Evolutionary conservation across 2,113 vertebrate genomes (phyloP).

Genomic region (Artemisiospiza belli): DNA sequence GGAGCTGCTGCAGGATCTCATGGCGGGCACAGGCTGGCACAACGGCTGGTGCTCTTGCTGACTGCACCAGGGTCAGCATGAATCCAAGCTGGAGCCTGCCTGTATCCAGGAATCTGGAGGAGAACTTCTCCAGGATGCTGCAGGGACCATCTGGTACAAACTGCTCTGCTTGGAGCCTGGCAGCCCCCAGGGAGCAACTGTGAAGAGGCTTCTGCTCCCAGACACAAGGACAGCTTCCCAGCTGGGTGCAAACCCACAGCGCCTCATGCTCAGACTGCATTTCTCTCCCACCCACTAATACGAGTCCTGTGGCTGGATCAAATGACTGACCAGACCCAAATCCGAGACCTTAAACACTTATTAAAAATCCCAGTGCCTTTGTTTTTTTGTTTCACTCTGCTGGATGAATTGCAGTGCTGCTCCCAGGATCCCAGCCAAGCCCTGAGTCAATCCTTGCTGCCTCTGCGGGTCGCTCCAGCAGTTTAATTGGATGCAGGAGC

Average conservation of each 20-base stretch:
- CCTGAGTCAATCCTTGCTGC: conserved; percentile 17
- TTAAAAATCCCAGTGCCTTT: conserved; percentile 20
- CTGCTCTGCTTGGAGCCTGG: conserved; percentile 3
- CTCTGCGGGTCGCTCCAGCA: not conserved
- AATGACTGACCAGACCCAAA: conserved; percentile 33
- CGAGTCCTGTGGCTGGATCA: conserved; percentile 24
- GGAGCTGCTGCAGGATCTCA: not conserved
- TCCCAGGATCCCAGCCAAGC: conserved; percentile 29
- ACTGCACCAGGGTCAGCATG: not conserved
- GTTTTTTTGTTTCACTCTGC: conserved; percentile 1
- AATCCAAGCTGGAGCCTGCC: not conserved
- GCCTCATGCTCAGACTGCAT: not conserved
- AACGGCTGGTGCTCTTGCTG: not conserved
- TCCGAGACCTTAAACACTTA: conserved; percentile 35
- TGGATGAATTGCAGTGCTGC: not conserved
- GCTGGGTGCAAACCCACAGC: not conserved
- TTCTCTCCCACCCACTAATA: conserved; percentile 38
- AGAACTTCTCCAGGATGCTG: not conserved
- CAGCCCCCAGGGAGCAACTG: not conserved
- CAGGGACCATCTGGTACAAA: conserved; percentile 35
- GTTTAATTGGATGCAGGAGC: conserved; percentile 25
- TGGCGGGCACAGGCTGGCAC: not conserved
- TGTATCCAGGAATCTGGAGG: not conserved
- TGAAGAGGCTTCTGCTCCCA: conserved; percentile 19
- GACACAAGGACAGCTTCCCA: not conserved